These are phyloP conservation scores for Pedicia rivosa DNA, from an alignment of 2,888 invertebrate species.

Conservation along the genomic window DNA sequence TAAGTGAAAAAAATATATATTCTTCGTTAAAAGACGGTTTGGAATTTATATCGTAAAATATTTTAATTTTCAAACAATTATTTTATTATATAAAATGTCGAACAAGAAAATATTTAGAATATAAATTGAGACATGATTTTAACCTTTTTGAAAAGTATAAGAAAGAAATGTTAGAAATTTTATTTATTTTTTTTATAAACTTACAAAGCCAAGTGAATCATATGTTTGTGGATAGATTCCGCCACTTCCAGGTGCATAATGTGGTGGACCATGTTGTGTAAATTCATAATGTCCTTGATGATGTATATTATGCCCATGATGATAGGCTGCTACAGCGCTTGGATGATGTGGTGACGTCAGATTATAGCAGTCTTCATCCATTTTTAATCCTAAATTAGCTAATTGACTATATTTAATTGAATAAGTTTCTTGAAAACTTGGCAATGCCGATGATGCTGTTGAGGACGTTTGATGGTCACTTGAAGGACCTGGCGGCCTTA, in stretches of 20 bases:
- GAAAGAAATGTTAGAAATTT: neutral
- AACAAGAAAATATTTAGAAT: no score
- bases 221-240: constrained; percentile 15
- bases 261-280: constrained; percentile 33
- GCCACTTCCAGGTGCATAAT: constrained; percentile 18
- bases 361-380: constrained; percentile 75
- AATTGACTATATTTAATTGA: constrained; percentile 57
- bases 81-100: no score
- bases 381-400: constrained; percentile 52
- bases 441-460: constrained; percentile 44
- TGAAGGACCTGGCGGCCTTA: constrained; percentile 14
- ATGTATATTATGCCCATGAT: constrained; percentile 29
- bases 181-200: constrained; percentile 12
- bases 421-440: constrained; percentile 81
- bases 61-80: constrained; percentile 1
- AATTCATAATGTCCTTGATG: constrained; percentile 27
- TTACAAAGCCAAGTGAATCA: constrained; percentile 21
- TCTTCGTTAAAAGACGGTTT: no score
- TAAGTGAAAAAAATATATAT: no score
- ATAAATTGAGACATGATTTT: no score
- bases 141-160: neutral
- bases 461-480: constrained; percentile 18
- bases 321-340: constrained; percentile 15
- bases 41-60: no score
- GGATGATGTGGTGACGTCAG: constrained; percentile 29